phyloP scores from a whole-genome alignment of 2,113 vertebrate genomes.

The Sinocyclocheilus rhinocerous region DNA sequence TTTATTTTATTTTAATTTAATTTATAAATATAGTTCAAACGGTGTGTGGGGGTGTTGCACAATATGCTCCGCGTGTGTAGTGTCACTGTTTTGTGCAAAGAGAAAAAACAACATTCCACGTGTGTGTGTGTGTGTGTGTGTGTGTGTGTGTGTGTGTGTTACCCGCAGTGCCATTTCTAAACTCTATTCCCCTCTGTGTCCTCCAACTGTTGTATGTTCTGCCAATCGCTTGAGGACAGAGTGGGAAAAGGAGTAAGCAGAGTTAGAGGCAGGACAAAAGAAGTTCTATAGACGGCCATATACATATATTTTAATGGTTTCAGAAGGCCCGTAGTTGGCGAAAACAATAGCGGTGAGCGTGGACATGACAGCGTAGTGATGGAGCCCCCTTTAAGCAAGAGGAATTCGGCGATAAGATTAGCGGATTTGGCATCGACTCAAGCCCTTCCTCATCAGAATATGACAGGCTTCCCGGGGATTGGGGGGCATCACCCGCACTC shows the following conservation, averaged over 20 bases:
- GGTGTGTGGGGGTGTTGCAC: background rate
- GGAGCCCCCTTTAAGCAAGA: slow-evolving; percentile 96
- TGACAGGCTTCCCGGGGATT: slow-evolving; percentile 93
- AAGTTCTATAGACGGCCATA: slow-evolving; percentile 89
- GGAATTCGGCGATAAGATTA: slow-evolving; percentile 92
- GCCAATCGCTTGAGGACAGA: slow-evolving; percentile 98
- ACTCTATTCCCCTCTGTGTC: slow-evolving; percentile 91
- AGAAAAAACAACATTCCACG: slow-evolving; percentile 54
- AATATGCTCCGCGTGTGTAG: slow-evolving; percentile 11
- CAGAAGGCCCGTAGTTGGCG: slow-evolving; percentile 80
- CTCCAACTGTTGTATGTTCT: slow-evolving; percentile 91
- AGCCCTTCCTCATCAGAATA: slow-evolving; percentile 88
- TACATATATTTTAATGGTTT: slow-evolving; percentile 87
- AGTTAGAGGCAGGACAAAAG: slow-evolving; percentile 95
- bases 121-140: slow-evolving; percentile 13
- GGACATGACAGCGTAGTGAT: slow-evolving; percentile 86
- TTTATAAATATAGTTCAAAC: no score
- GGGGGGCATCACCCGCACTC: slow-evolving; percentile 90
- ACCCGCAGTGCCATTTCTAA: slow-evolving; percentile 92
- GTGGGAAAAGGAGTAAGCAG: slow-evolving; percentile 89
- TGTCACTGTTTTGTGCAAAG: background rate
- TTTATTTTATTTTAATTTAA: background rate
- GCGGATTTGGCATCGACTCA: slow-evolving; percentile 95
- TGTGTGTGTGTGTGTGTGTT: slow-evolving; percentile 62
- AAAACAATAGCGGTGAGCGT: slow-evolving; percentile 78